Conservation (phyloP, 2,888 invertebrate species). For the Neoaliturus tenellus region DNA sequence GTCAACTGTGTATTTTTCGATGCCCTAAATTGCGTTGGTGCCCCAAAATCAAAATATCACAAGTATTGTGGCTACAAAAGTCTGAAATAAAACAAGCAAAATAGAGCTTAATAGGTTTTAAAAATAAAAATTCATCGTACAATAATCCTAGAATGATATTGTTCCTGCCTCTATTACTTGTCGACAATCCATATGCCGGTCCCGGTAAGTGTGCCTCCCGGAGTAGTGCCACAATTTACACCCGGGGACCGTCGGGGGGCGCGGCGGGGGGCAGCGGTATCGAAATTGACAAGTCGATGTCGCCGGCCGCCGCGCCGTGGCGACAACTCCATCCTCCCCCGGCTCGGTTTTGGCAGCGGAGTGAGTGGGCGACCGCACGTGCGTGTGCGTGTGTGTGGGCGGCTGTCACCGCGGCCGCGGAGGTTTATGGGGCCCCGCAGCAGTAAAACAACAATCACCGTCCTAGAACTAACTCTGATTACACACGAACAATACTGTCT, state of each 20-base stretch:
- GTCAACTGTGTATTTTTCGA: no score
- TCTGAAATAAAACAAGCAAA: no score
- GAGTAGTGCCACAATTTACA: not conserved
- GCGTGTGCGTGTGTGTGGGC: not conserved
- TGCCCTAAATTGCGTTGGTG: no score
- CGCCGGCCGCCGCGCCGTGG: not conserved
- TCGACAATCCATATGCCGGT: no score
- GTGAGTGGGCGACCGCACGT: not conserved
- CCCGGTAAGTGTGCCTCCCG: no score
- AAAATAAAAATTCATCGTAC: no score
- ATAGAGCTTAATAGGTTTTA: no score
- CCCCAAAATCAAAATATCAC: no score
- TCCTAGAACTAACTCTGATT: constrained; percentile 13
- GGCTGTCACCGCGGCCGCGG: not conserved
- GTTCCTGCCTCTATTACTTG: no score
- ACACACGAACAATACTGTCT: no score
- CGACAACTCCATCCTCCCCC: constrained; percentile 18
- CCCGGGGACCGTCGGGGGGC: not conserved
- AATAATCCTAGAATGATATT: no score
- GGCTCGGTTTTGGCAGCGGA: not conserved
- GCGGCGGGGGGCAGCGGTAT: not conserved
- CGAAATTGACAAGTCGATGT: constrained; percentile 3
- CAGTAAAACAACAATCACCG: constrained; percentile 26
- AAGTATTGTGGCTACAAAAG: no score
- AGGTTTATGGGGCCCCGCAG: constrained; percentile 1